Evolutionary conservation across 2,113 vertebrate genomes (phyloP), one percentile per base, ranked within the genome.

Genomic region (Balaenoptera acutorostrata): DNA sequence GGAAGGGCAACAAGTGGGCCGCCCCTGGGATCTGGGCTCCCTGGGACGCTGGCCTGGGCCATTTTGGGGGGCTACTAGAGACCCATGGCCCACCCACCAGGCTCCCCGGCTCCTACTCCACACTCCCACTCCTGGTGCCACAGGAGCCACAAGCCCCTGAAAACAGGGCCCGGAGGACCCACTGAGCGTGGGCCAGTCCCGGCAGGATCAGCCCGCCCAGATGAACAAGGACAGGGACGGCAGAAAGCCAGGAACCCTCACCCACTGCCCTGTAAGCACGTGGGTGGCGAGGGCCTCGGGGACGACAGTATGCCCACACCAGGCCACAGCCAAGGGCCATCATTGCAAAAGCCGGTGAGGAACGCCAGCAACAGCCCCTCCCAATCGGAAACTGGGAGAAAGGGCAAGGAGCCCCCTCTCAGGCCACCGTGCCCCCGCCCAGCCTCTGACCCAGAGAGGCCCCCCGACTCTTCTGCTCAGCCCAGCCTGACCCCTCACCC

Each of bases 321-420:
- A 52, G 36, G 71, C 63, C 87, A 9, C 31, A 1, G 74, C 49
- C 85, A 31, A 61, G 64, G 71, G 18, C 8, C 77, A 39, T 59
- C 72, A 46, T 29, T 87, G 96, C 94, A 74, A 93, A 93, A 93
- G 83, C 90, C 61, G 39, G 86, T 55, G 36, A 10, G 83, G 64
- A 55, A 31, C 13, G 39, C 6, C 1, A 33, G 88, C 91, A 71
- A 75, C 31, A 21, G 88, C 20, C 59, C 21, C 23, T 61, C 39
- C 12, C 23, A 5, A 3, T 2, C 17, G 6, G 27, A 21, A 31
- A 23, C 27, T 0, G 39, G 41, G 59, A 39, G 23, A 8, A 23
- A 46, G 49, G 64, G 25, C 75, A 52, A 6, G 33, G 36, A 9
- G 27, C 63, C 64, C 23, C 12, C 46, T 5, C 46, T 9, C 23